Percentiles rank a stretch among this genome's conserved stretches.
These are phyloP conservation scores for Saccostrea cuccullata DNA, from an alignment of 1,140 invertebrate species.

Conservation along the genomic window DNA sequence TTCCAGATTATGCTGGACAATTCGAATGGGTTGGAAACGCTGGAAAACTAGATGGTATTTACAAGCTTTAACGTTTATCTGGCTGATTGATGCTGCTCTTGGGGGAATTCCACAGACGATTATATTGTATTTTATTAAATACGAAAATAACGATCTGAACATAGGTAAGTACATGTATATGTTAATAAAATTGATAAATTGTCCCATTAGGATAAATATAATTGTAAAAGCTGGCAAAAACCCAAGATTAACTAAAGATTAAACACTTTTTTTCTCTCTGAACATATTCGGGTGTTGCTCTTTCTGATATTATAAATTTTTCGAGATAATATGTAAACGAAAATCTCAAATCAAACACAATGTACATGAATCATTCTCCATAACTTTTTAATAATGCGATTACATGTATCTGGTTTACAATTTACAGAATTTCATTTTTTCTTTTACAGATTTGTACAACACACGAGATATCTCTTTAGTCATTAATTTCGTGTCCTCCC, in stretches of 20 bases:
- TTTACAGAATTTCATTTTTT: not conserved
- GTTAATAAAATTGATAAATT: not conserved
- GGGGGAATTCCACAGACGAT: not conserved
- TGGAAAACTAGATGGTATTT: not conserved
- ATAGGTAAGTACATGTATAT: not conserved
- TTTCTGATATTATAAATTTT: not conserved
- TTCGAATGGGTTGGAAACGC: not conserved
- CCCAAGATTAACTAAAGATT: not conserved
- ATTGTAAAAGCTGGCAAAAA: not conserved
- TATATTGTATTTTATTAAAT: not conserved
- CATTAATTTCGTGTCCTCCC: not conserved
- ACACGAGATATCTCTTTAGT: not conserved
- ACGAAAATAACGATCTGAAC: not conserved
- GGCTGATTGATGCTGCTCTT: not conserved
- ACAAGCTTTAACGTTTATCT: not conserved
- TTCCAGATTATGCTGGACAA: not conserved
- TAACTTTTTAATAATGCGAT: not conserved
- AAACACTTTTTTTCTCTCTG: not conserved
- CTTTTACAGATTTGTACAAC: not conserved
- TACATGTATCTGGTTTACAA: not conserved
- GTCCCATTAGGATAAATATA: not conserved
- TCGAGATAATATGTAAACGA: not conserved
- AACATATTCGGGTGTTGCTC: not conserved
- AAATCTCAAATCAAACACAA: not conserved
- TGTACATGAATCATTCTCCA: not conserved